Evolutionary conservation across 2,888 invertebrate genomes (phyloP).

Genomic region (Drosophila crucigera): DNA sequence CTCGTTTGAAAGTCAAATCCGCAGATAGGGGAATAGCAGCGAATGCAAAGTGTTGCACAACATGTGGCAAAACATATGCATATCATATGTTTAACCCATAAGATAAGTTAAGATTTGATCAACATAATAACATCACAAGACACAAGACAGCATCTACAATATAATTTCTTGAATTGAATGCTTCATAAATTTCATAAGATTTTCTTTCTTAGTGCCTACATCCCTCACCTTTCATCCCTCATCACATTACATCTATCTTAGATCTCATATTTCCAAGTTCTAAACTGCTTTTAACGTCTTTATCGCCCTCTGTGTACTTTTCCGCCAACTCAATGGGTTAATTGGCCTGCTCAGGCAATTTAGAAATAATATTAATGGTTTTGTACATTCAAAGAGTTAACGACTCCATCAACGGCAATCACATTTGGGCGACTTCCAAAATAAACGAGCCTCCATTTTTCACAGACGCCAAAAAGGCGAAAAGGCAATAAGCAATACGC

Average conservation of each 20-base stretch:
- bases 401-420: constrained; percentile 26
- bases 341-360: constrained; percentile 47
- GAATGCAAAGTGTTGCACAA: constrained; percentile 1
- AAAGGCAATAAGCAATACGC: constrained; percentile 9
- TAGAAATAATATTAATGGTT: constrained; percentile 50
- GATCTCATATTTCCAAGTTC: neutral
- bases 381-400: constrained; percentile 35
- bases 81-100: too few species aligned
- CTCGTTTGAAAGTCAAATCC: neutral
- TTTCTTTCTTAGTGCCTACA: neutral
- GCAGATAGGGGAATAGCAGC: constrained; percentile 9
- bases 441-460: constrained; percentile 30
- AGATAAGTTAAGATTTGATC: neutral
- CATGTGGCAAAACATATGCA: constrained; percentile 10
- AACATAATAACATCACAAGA: neutral
- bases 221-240: neutral
- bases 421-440: constrained; percentile 7
- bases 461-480: constrained; percentile 33
- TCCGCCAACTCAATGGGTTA: constrained; percentile 40
- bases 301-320: neutral
- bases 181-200: too few species aligned
- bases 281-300: neutral
- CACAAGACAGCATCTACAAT: neutral
- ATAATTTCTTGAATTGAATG: neutral
- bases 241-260: neutral